A percentile compares a stretch with the other conserved stretches of the same genome.
These are phyloP conservation scores for Thymelicus acteon DNA, from an alignment of 2,888 invertebrate genomes.

Conservation along the genomic window DNA sequence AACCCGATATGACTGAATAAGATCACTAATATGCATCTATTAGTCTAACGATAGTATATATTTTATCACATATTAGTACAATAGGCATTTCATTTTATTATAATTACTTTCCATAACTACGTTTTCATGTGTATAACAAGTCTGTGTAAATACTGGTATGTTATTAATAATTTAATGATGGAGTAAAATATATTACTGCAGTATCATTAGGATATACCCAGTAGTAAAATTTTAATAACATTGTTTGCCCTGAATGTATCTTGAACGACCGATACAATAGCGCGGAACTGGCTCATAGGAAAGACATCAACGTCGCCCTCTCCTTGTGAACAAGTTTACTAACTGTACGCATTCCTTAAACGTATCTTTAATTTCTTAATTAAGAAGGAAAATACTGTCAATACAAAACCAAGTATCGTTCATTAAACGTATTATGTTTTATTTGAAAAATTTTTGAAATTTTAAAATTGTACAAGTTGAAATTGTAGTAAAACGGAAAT, in stretches of 20 bases:
- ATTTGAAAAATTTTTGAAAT: background rate
- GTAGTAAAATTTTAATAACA: background rate
- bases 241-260: conserved; percentile 20
- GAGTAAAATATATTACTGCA: too few relatives aligned
- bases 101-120: too few relatives aligned
- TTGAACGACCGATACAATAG: conserved; percentile 27
- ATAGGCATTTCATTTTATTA: too few relatives aligned
- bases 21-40: too few relatives aligned
- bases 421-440: background rate
- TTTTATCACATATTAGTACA: too few relatives aligned
- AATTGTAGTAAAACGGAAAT: conserved; percentile 10
- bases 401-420: background rate
- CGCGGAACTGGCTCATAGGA: conserved; percentile 44
- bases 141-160: too few relatives aligned
- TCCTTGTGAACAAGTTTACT: background rate
- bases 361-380: background rate
- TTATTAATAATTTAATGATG: too few relatives aligned
- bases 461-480: background rate
- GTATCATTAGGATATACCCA: too few relatives aligned
- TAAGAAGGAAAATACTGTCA: background rate
- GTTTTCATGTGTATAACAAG: too few relatives aligned
- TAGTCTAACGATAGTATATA: too few relatives aligned
- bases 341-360: background rate
- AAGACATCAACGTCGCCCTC: conserved; percentile 52
- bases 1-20: too few relatives aligned